Evolutionary conservation across 2,113 vertebrate species (phyloP).

Genomic region (Panurus biarmicus): DNA sequence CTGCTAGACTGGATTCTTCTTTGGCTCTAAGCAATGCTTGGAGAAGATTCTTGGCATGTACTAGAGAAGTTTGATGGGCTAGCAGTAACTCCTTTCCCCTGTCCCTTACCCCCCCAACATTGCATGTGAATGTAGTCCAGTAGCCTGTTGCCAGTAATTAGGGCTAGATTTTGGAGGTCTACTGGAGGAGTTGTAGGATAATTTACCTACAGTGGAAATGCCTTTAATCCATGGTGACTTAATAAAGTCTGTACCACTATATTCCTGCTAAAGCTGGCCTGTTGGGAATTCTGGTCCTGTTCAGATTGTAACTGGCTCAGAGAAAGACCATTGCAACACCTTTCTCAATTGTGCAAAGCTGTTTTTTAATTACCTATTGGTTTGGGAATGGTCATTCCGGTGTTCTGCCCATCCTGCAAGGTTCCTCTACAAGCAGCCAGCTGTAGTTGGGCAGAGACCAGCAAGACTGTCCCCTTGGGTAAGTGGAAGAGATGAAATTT

Average conservation of each 20-base stretch:
- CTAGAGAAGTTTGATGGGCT: neutral
- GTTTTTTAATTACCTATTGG: neutral
- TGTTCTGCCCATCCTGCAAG: neutral
- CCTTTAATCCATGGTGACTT: neutral
- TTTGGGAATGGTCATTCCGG: neutral
- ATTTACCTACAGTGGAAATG: neutral
- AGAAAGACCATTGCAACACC: neutral
- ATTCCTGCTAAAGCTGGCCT: neutral
- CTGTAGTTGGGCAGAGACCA: neutral
- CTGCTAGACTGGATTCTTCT: neutral
- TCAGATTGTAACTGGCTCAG: neutral
- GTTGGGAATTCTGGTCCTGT: neutral
- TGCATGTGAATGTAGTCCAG: neutral
- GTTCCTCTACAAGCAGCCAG: neutral
- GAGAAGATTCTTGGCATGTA: neutral
- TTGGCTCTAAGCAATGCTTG: neutral
- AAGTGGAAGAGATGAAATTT: neutral
- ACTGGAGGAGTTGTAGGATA: neutral
- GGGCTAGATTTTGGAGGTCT: neutral
- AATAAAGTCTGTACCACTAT: neutral
- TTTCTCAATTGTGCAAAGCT: neutral
- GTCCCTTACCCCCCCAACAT: accelerated
- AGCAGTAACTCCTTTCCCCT: neutral
- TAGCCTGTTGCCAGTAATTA: neutral
- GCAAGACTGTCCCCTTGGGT: neutral